A percentile compares a stretch with the other conserved stretches of the same genome.
Conservation (phyloP, 2,888 invertebrate genomes). For the Polydrusus tereticollis region DNA sequence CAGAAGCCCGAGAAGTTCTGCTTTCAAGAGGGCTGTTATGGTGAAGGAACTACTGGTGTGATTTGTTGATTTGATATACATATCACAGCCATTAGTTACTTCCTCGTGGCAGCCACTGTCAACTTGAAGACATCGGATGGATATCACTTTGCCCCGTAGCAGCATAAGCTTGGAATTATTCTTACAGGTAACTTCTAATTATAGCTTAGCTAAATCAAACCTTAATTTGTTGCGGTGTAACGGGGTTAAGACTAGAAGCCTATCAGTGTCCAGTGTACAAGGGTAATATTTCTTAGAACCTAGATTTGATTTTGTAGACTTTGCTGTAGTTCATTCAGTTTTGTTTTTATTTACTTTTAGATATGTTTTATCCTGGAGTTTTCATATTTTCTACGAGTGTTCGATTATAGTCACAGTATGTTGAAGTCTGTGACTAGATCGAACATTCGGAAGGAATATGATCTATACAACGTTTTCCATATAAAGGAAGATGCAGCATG, state of each 20-base stretch:
- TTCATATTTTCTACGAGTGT: constrained; percentile 63
- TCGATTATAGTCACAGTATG: constrained; percentile 63
- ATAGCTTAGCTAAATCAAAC: too few relatives aligned
- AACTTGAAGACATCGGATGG: background rate
- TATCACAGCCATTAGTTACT: constrained; percentile 68
- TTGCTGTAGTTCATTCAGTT: too few relatives aligned
- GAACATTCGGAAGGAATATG: constrained; percentile 66
- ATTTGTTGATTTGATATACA: constrained; percentile 59
- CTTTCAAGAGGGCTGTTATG: constrained; percentile 49
- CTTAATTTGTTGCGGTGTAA: too few relatives aligned
- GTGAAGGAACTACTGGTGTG: constrained; percentile 65
- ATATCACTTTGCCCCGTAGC: too few relatives aligned
- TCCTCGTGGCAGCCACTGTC: constrained; percentile 54
- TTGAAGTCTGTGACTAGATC: constrained; percentile 65
- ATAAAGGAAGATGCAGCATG: background rate
- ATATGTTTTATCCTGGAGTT: constrained; percentile 19
- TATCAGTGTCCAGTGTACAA: too few relatives aligned
- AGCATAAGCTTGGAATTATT: too few relatives aligned
- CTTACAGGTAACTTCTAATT: too few relatives aligned
- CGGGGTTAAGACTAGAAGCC: too few relatives aligned
- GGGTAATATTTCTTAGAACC: too few relatives aligned
- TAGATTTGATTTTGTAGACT: too few relatives aligned
- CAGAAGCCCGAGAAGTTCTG: constrained; percentile 16
- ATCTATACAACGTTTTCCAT: constrained; percentile 44
- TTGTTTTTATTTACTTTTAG: constrained; percentile 3